A percentile compares a stretch with the other conserved stretches of the same genome.
phyloP scores from a whole-genome alignment of 2,888 invertebrate genomes.

The Ophion ellenae region DNA sequence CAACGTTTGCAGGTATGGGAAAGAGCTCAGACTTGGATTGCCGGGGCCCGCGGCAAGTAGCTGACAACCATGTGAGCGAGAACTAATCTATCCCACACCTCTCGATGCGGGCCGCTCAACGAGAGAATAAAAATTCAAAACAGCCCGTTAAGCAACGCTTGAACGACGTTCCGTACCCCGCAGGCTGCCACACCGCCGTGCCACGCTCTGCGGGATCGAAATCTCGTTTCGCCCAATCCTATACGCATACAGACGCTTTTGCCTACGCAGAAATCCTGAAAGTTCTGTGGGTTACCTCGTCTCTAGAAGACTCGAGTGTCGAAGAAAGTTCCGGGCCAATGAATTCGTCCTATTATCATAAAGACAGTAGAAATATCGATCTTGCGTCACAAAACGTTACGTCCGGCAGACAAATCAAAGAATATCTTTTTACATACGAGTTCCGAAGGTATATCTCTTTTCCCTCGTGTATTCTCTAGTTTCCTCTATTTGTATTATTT shows the following conservation, averaged over 20 bases:
- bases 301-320: background rate
- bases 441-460: background rate
- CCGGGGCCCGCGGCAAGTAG: slow-evolving; percentile 75
- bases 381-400: slow-evolving; percentile 17
- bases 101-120: slow-evolving; percentile 65
- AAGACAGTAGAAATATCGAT: slow-evolving; percentile 15
- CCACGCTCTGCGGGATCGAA: slow-evolving; percentile 41
- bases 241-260: slow-evolving; percentile 21
- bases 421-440: background rate
- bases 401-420: slow-evolving; percentile 4
- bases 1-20: slow-evolving; percentile 40
- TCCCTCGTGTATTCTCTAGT: background rate
- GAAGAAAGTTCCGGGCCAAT: slow-evolving; percentile 24
- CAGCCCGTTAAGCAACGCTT: slow-evolving; percentile 76
- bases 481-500: background rate
- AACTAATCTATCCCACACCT: slow-evolving; percentile 80
- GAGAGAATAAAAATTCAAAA: slow-evolving; percentile 76
- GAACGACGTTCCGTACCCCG: slow-evolving; percentile 68
- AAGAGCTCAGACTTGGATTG: slow-evolving; percentile 30
- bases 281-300: slow-evolving; percentile 20
- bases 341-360: slow-evolving; percentile 20
- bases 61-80: slow-evolving; percentile 76
- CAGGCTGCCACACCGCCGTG: slow-evolving; percentile 37
- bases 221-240: slow-evolving; percentile 42
- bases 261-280: slow-evolving; percentile 25